Evolutionary conservation across 30 jellyfish, hydroid and myxozoan genomes (phyloP), one percentile per base, ranked within the genome.

Genomic region (Chironex yamaguchii): DNA sequence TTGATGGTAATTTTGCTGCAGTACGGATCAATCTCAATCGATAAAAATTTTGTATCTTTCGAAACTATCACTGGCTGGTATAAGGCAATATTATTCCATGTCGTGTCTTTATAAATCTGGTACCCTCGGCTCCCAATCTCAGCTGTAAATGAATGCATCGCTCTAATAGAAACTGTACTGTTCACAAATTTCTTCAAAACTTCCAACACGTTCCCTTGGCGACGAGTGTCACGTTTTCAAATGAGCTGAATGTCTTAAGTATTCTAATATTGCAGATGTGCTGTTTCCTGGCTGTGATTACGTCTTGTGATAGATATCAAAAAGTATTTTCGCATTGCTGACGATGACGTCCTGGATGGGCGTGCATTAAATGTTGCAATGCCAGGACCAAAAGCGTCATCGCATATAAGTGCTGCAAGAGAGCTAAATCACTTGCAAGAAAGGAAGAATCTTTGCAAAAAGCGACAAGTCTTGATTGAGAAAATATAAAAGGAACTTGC

Each of bases 401-500:
- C 84, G 51, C 22, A 26, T 53, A 84, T 32, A 84, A 0, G 52
- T 0, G 88, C 89, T 32, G 89, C 72, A 49, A 42, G 88, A 51
- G 88, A 76, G 52, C 51, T 54, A 52, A 77, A 77, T 17, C 14
- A 33, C 20, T 32, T 77, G 4, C 89, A 77, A 48, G 85, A 77
- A 50, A 30, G 54, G 32, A 75, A 77, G 52, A 64, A 77, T 14
- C 22, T 14, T 27, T 50, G 34, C 23, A 54, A 58, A 67, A 77
- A 51, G 54, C 52, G 86, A 33, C 89, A 77, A 77, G 67, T 77
- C 48, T n/a, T 77, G 84, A 84, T 74, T 12, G 84, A 77, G 51
- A 77, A 77, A 62, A 29, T 77, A 0, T 50, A 77, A 48, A 77
- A 29, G 24, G 87, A 27, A 27, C 85, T 77, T 21, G 89, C 87